A percentile compares a stretch with the other conserved stretches of the same genome.
Evolutionary conservation across 1,140 invertebrate genomes (phyloP).

Genomic region (Meloidogyne exigua): DNA sequence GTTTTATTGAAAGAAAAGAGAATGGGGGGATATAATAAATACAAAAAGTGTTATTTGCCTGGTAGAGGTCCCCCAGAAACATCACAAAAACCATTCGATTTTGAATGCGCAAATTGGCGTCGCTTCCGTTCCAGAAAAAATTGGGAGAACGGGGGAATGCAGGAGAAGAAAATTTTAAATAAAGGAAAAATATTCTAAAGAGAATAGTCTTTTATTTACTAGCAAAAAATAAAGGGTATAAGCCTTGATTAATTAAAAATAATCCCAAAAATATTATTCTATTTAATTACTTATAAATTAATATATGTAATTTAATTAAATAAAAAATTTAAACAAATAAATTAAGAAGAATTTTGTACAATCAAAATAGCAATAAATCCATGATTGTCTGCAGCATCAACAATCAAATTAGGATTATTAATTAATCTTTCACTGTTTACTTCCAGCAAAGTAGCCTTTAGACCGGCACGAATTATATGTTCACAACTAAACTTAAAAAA

Average conservation of each 20-base stretch:
- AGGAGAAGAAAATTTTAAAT: neutral
- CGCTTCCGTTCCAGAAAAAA: slow-evolving; percentile 15
- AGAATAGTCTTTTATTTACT: neutral
- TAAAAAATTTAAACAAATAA: neutral
- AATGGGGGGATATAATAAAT: neutral
- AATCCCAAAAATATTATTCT: too few species aligned
- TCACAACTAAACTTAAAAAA: slow-evolving; percentile 1
- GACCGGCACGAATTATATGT: slow-evolving; percentile 40
- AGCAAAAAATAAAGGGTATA: neutral
- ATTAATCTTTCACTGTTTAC: slow-evolving; percentile 33
- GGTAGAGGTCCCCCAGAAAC: neutral
- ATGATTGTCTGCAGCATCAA: slow-evolving; percentile 16
- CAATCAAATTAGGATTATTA: slow-evolving; percentile 25
- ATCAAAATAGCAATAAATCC: slow-evolving; percentile 33
- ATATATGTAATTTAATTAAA: too few species aligned
- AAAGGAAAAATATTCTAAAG: neutral
- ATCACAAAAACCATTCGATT: slow-evolving; percentile 13
- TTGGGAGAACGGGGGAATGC: neutral
- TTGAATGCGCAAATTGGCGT: slow-evolving; percentile 34
- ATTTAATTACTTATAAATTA: too few species aligned
- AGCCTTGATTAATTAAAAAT: too few species aligned
- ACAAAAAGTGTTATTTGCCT: neutral
- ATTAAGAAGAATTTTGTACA: neutral
- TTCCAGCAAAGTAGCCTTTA: slow-evolving; percentile 38
- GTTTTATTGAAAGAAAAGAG: neutral